Conservation (phyloP, 2,113 vertebrate species). For the Choloepus hoffmanni region DNA sequence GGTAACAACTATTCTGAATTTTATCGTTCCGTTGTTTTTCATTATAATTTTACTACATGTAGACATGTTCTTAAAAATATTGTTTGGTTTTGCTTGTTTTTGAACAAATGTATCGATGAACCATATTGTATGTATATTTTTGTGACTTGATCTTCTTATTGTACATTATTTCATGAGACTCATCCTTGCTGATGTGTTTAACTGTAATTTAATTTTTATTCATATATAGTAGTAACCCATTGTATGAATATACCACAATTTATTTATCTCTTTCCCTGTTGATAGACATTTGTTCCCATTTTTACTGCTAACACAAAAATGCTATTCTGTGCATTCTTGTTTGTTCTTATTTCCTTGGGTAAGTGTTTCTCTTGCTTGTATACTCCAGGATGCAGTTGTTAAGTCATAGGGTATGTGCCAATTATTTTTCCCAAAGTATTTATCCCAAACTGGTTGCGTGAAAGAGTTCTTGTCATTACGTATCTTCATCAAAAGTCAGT, state of each 20-base stretch:
- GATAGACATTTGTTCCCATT: slow-evolving; percentile 33
- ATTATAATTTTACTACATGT: not conserved
- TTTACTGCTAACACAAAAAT: slow-evolving; percentile 33
- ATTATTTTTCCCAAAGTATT: not conserved
- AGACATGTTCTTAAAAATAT: not conserved
- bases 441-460: not conserved
- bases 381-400: not conserved
- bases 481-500: not conserved
- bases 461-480: not conserved
- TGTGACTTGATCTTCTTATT: slow-evolving; percentile 6
- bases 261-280: not conserved
- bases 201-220: not conserved
- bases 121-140: not conserved
- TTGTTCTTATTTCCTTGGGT: slow-evolving; percentile 41
- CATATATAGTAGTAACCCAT: not conserved
- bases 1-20: not conserved
- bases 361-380: slow-evolving; percentile 12
- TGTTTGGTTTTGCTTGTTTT: slow-evolving; percentile 13
- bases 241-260: not conserved
- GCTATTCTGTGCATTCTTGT: not conserved
- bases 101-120: not conserved
- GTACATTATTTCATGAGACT: slow-evolving; percentile 9
- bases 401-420: not conserved
- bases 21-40: slow-evolving; percentile 37
- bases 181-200: not conserved